phyloP scores from a whole-genome alignment of 2,888 invertebrate genomes.

The Andrena bicolor region DNA sequence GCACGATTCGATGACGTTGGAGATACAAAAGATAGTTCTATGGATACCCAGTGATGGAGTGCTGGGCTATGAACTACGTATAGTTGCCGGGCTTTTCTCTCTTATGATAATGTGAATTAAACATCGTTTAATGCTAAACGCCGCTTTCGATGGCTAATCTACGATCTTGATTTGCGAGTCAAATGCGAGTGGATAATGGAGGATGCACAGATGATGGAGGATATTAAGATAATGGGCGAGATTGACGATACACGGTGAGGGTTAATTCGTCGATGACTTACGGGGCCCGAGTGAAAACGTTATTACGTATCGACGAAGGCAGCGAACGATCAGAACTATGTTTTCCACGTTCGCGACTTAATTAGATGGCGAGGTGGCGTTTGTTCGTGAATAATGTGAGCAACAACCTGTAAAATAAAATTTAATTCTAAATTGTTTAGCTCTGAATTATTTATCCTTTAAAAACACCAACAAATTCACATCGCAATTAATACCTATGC shows the following conservation, averaged over 20 bases:
- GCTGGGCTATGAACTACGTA: background rate
- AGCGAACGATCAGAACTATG: constrained; percentile 9
- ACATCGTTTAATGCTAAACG: constrained; percentile 29
- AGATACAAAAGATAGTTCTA: background rate
- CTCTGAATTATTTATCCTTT: no score
- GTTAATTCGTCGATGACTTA: constrained; percentile 36
- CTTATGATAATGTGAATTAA: constrained; percentile 24
- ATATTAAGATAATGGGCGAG: constrained; percentile 34
- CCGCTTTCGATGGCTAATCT: constrained; percentile 33
- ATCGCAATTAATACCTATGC: no score
- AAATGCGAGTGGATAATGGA: constrained; percentile 30
- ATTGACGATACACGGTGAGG: constrained; percentile 35
- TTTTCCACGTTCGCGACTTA: constrained; percentile 20
- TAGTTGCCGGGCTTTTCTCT: constrained; percentile 8
- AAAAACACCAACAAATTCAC: no score
- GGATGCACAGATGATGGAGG: constrained; percentile 32
- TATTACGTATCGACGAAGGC: constrained; percentile 28
- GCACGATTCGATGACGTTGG: background rate
- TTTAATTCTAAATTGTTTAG: no score
- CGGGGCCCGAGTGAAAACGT: constrained; percentile 31
- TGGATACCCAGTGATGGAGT: background rate
- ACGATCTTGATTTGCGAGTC: constrained; percentile 21
- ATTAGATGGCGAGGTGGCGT: constrained; percentile 9
- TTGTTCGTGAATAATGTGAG: background rate
- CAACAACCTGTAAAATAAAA: no score